A percentile compares a stretch with the other conserved stretches of the same genome.
phyloP scores from a whole-genome alignment of 2,113 vertebrate genomes.

The Seriola dumerili region DNA sequence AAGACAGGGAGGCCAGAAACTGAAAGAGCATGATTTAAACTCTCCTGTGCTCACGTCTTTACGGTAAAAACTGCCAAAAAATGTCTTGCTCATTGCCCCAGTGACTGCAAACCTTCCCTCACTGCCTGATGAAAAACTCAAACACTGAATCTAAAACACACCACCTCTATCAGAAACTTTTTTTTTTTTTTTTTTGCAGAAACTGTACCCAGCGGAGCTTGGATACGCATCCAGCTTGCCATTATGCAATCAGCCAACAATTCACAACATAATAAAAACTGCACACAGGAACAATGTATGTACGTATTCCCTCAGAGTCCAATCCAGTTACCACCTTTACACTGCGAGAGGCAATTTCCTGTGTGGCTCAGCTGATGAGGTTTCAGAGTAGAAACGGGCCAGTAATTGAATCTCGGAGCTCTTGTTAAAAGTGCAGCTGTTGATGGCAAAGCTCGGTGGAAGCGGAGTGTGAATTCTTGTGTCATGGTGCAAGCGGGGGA shows the following conservation, averaged over 20 bases:
- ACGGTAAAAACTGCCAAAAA: slow-evolving; percentile 29
- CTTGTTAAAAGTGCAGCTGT: slow-evolving; percentile 84
- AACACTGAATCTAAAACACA: slow-evolving; percentile 17
- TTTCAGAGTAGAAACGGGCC: slow-evolving; percentile 66
- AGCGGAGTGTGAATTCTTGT: slow-evolving; percentile 86
- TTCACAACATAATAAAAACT: slow-evolving; percentile 46
- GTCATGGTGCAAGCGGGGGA: slow-evolving; percentile 83
- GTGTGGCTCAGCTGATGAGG: slow-evolving; percentile 71
- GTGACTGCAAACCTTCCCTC: slow-evolving; percentile 28
- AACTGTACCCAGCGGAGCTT: slow-evolving; percentile 23
- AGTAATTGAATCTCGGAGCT: slow-evolving; percentile 86
- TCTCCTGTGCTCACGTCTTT: slow-evolving; percentile 40
- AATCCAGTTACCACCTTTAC: slow-evolving; percentile 73
- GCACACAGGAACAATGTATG: slow-evolving; percentile 47
- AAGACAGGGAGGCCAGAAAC: slow-evolving; percentile 1
- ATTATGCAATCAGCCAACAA: slow-evolving; percentile 58
- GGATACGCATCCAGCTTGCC: slow-evolving; percentile 20
- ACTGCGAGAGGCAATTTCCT: slow-evolving; percentile 73
- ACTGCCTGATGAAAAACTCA: slow-evolving; percentile 30
- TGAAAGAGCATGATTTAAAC: slow-evolving; percentile 42
- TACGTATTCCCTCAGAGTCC: slow-evolving; percentile 52
- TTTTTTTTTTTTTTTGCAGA: background rate
- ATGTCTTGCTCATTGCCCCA: slow-evolving; percentile 38
- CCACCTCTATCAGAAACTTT: background rate
- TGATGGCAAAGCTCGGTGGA: slow-evolving; percentile 74